Percentiles rank a stretch among this genome's conserved stretches.
phyloP scores from a whole-genome alignment of 2,888 invertebrate species.

The Pyrgus malvae region DNA sequence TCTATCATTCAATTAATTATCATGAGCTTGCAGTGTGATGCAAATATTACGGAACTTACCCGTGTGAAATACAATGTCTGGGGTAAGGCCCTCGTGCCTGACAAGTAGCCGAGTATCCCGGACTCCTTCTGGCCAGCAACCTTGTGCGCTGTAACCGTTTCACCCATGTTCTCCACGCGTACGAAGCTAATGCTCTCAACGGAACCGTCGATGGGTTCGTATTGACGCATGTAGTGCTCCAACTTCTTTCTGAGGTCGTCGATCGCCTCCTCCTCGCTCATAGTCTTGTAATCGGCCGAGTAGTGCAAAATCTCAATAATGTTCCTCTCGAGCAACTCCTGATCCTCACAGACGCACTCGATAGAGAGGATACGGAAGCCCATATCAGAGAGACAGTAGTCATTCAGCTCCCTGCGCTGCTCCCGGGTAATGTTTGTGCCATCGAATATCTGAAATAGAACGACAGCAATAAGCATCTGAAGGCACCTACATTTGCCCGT shows the following conservation, averaged over 20 bases:
- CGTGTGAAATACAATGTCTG: slow-evolving; percentile 95
- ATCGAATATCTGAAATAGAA: slow-evolving; percentile 90
- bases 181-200: slow-evolving; percentile 79
- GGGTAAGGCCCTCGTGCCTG: slow-evolving; percentile 90
- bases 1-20: slow-evolving; percentile 3
- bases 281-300: slow-evolving; percentile 92
- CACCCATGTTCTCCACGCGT: slow-evolving; percentile 80
- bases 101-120: slow-evolving; percentile 92
- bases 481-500: not conserved
- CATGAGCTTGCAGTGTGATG: not conserved
- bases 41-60: slow-evolving; percentile 82
- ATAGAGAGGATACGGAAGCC: slow-evolving; percentile 94
- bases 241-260: slow-evolving; percentile 91
- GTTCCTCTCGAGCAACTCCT: slow-evolving; percentile 69
- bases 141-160: slow-evolving; percentile 86
- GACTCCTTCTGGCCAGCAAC: slow-evolving; percentile 91
- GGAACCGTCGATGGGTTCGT: slow-evolving; percentile 88
- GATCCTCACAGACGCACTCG: slow-evolving; percentile 94
- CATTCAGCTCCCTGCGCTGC: slow-evolving; percentile 89
- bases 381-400: slow-evolving; percentile 86
- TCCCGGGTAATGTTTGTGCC: slow-evolving; percentile 94
- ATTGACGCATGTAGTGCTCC: slow-evolving; percentile 90
- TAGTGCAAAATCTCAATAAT: slow-evolving; percentile 90
- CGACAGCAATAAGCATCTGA: not conserved
- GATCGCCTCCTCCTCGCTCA: slow-evolving; percentile 89